Base-by-base conservation (phyloP, 2,797 vertebrate genomes). In the Tenualosa ilisha region DNA sequence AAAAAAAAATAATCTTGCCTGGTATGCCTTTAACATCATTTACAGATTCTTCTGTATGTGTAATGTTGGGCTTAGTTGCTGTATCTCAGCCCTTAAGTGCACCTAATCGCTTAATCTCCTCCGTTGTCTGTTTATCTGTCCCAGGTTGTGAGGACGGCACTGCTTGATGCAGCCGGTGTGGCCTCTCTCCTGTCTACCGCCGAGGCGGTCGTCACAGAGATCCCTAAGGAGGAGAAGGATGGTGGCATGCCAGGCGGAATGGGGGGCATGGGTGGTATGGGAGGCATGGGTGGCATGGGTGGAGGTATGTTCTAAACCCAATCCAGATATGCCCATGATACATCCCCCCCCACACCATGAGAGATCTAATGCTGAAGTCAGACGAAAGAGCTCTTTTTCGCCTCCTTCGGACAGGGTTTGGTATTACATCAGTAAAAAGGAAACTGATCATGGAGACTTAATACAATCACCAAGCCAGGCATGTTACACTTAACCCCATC, bases 151-250 rank as follows among this genome's bases (percentile, higher is more conserved):
- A 96, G 98, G 91, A 99, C 98, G 0, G 98, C 98, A 12, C 93
- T 99, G 86, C 82, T 99, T 93, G 98, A 99, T 0, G 97, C 98
- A 0, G 98, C 97, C 0, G 98, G 98, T 13, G 98, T 99, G 0
- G 98, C 98, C 0, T 99, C 98, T 3, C 96, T 99, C 82, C 93
- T 99, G 4, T 94, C 97, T 1, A 99, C 97, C 0, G 98, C 97
- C 1, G 98, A 99, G 93, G 97, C 96, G 0, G 98, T 99, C 0
- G 97, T 99, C 89, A 97, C 97, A 0, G 98, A 99, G 95, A 88
- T 97, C 3, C 98, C 98, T 81, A 99, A 99, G 91, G 98, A 99
- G 87, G 98, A 99, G 84, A 98, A 99, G 92, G 98, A 98, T 0
- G 72, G 72, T 1, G 72, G 72, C 0, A 97, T 96, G 72, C 72